Evolutionary conservation across 2,113 vertebrate genomes (phyloP), one percentile per base, ranked within the genome.

Genomic region (Manacus vitellinus): DNA sequence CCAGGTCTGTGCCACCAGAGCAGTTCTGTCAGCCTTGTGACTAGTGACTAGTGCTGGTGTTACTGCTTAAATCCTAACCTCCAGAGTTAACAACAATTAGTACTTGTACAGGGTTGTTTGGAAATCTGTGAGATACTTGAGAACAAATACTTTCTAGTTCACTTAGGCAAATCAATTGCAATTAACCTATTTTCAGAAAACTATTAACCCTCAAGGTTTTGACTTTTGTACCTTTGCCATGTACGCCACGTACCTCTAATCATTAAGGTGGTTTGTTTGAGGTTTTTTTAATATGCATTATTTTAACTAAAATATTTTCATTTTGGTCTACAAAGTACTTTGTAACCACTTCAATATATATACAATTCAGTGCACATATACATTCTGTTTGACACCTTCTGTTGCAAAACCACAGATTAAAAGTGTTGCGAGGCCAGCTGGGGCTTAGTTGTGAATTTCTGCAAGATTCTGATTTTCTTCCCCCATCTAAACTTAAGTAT

Each of bases 401-500:
- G 91, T 87, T 87, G 70, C 86, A 86, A 95, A 95, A 78, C 35
- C 73, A 72, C 89, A 91, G 47, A 95, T 59, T 78, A 46, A 3
- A 94, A 91, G 43, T 61, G 85, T 68, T 89, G 87, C 73, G 82
- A 78, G 89, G 86, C 65, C 86, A 87, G 86, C 63, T 81, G 89
- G 86, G 86, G 24, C 33, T 87, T 78, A 78, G 65, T 86, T 89
- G 91, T 22, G 52, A 92, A 89, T 96, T 94, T 92, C 89, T 78
- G 70, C 61, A 82, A 66, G 67, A 89, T 55, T 73, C 46, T 33
- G 6, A 24, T 47, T 75, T 93, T 73, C 61, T 55, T 73, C 44
- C 11, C n/a, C 21, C 61, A 77, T 35, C 47, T 77, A 56, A 90
- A 79, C 23, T 77, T 46, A 75, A 92, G 25, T 10, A 71, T 44